phyloP scores from a whole-genome alignment of 1,140 invertebrate genomes.

The Penaeus vannamei region DNA sequence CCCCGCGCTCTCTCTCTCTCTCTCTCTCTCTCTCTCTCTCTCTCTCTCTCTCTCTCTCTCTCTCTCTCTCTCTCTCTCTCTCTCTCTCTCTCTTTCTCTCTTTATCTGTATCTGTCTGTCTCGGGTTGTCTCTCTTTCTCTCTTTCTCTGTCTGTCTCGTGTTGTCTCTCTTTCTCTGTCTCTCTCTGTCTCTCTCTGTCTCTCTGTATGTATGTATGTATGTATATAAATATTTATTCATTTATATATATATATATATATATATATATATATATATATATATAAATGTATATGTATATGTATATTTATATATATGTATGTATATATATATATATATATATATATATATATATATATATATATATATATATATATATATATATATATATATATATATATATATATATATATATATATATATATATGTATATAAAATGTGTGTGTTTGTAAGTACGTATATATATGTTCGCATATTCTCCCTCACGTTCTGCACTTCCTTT shows the following conservation, averaged over 20 bases:
- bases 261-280: not conserved
- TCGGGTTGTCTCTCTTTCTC: too few species aligned
- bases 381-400: not conserved
- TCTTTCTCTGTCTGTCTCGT: not conserved
- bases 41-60: not conserved
- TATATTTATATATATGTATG: not conserved
- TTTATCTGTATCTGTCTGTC: too few species aligned
- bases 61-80: not conserved
- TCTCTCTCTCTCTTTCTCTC: not conserved
- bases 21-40: too few species aligned
- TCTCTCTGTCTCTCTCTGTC: not conserved
- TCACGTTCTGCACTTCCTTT: not conserved
- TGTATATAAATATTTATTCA: too few species aligned
- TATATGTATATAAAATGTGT: too few species aligned
- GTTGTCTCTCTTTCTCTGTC: not conserved
- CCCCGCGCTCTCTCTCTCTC: not conserved
- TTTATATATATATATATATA: not conserved
- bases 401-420: constrained; percentile 30
- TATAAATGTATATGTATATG: not conserved
- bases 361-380: not conserved
- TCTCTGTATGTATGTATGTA: not conserved
- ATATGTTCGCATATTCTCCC: not conserved
- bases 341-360: not conserved
- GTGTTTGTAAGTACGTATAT: too few species aligned
- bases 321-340: not conserved